phyloP scores from a whole-genome alignment of 1,140 invertebrate species.

The Periplaneta americana region DNA sequence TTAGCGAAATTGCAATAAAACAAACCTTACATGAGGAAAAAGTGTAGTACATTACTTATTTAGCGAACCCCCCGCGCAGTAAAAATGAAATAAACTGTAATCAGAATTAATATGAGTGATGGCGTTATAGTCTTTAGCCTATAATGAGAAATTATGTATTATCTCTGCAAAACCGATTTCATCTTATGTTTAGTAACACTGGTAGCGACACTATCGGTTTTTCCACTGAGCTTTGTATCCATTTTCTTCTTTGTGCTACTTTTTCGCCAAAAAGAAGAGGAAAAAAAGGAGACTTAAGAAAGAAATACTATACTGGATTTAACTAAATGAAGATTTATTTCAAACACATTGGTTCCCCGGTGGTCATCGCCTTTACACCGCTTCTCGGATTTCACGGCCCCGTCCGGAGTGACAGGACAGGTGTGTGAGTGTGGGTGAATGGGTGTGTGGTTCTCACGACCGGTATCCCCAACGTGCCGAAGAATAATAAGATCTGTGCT shows the following conservation, averaged over 20 bases:
- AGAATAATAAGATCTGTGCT: neutral
- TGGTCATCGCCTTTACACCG: neutral
- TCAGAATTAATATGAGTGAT: too few relatives aligned
- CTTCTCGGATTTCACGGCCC: neutral
- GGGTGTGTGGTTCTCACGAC: neutral
- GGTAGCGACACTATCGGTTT: neutral
- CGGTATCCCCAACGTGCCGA: neutral
- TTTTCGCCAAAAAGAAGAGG: neutral
- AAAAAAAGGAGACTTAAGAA: neutral
- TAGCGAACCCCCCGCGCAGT: too few relatives aligned
- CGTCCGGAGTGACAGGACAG: neutral
- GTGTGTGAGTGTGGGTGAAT: neutral
- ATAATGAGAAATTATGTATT: too few relatives aligned
- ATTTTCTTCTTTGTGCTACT: neutral
- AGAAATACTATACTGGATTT: neutral
- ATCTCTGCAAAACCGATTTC: too few relatives aligned
- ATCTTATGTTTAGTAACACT: too few relatives aligned
- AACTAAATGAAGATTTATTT: neutral
- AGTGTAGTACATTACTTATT: too few relatives aligned
- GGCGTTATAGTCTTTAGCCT: too few relatives aligned
- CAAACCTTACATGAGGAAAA: too few relatives aligned
- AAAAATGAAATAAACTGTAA: too few relatives aligned
- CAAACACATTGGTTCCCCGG: neutral
- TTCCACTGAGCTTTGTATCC: neutral
- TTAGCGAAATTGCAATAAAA: too few relatives aligned